phyloP scores from a whole-genome alignment of 2,797 vertebrate genomes.

The Peromyscus eremicus region DNA sequence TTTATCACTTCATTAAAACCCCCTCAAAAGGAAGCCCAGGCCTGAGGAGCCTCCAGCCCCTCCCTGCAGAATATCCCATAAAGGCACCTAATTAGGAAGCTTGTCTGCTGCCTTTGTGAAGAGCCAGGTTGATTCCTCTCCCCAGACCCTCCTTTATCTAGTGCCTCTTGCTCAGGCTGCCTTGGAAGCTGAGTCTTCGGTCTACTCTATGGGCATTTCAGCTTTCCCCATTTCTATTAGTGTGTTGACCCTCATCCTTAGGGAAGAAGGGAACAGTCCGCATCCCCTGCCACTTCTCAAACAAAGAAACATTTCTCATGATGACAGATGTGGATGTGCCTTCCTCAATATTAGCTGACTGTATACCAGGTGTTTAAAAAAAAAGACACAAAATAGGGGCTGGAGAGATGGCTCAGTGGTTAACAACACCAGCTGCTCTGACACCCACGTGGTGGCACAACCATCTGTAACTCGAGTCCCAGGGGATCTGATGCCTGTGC shows the following conservation, averaged over 20 bases:
- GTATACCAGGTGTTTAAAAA: neutral
- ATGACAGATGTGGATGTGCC: neutral
- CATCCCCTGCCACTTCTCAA: neutral
- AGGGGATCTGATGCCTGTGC: neutral
- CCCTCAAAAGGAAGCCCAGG: neutral
- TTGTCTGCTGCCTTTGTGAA: neutral
- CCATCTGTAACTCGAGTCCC: neutral
- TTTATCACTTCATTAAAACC: neutral
- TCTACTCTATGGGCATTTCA: neutral
- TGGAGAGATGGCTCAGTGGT: neutral
- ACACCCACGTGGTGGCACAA: neutral
- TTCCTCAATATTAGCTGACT: slow-evolving; percentile 7
- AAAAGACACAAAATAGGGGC: neutral
- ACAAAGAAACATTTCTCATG: neutral
- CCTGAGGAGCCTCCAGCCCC: neutral
- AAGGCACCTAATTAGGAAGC: neutral
- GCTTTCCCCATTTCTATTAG: neutral
- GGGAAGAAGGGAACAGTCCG: neutral
- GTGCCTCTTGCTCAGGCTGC: neutral
- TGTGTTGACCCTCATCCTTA: neutral
- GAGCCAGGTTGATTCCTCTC: neutral
- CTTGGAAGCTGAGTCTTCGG: neutral
- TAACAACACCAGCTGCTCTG: neutral
- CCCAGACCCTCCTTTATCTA: fast-evolving
- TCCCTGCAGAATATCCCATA: neutral